Percentiles rank a stretch among this genome's conserved stretches.
Evolutionary conservation across 2,113 vertebrate species (phyloP).

Genomic region (Semnopithecus entellus): DNA sequence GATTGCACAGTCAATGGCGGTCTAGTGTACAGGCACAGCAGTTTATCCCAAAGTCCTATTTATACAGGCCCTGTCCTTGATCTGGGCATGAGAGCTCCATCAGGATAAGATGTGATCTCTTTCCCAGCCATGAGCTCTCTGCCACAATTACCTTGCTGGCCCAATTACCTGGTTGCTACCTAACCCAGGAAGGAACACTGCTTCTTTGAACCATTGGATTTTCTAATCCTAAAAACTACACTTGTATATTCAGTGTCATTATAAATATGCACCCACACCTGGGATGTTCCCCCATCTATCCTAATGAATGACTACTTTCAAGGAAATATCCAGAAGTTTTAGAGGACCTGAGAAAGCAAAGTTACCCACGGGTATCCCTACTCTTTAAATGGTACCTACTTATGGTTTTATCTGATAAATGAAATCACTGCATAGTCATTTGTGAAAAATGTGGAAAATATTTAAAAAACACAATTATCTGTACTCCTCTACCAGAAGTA

Average conservation of each 20-base stretch:
- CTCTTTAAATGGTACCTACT: background rate
- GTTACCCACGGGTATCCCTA: background rate
- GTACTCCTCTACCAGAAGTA: background rate
- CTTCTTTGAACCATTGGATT: too few species aligned
- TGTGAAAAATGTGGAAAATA: background rate
- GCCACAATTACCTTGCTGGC: background rate
- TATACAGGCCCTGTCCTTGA: background rate
- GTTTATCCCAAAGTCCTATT: background rate
- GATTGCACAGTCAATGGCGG: too few species aligned
- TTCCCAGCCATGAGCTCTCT: background rate
- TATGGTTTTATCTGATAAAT: background rate
- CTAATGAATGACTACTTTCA: background rate
- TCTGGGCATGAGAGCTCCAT: too few species aligned
- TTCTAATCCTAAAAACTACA: background rate
- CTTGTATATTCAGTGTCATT: background rate
- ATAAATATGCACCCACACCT: background rate
- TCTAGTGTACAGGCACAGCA: too few species aligned
- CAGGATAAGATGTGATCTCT: background rate
- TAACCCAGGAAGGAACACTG: background rate
- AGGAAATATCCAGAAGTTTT: background rate
- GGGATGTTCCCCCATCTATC: background rate
- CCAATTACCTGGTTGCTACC: background rate
- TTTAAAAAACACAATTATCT: background rate
- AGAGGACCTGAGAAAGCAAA: background rate
- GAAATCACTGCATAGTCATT: background rate